Percentiles rank a stretch among this genome's conserved stretches.
Evolutionary conservation across 2,113 vertebrate species (phyloP).

Genomic region (Antechinus flavipes): DNA sequence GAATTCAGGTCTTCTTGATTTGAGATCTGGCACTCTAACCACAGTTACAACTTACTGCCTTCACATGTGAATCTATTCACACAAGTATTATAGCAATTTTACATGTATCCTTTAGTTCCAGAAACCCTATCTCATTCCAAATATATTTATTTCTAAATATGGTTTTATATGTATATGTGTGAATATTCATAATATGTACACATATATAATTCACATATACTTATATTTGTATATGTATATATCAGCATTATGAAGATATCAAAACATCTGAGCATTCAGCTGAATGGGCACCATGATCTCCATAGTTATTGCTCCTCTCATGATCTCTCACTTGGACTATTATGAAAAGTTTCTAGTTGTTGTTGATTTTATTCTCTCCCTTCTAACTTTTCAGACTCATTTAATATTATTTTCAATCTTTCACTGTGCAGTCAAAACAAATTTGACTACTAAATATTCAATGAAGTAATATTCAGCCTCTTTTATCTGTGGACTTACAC

Average conservation of each 20-base stretch:
- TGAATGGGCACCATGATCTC: not conserved
- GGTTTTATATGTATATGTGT: not conserved
- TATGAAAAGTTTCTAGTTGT: not conserved
- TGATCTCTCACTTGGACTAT: constrained; percentile 3
- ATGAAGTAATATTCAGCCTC: no score
- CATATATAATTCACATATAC: not conserved
- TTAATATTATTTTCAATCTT: no score
- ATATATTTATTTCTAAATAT: not conserved
- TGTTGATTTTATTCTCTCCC: not conserved
- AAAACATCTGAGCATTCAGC: not conserved
- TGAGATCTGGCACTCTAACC: not conserved
- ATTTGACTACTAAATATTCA: no score
- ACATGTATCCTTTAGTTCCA: not conserved
- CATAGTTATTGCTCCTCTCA: constrained; percentile 12
- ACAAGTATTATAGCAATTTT: not conserved
- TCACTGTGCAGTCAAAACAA: no score
- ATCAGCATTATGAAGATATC: not conserved
- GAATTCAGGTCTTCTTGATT: no score
- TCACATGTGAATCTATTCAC: not conserved
- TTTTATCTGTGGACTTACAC: no score
- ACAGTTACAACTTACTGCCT: not conserved
- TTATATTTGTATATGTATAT: not conserved
- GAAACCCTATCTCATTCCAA: not conserved
- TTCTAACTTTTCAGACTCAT: no score
- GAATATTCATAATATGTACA: not conserved